Evolutionary conservation across 1,140 invertebrate genomes (phyloP).

Genomic region (Ladona fulva): DNA sequence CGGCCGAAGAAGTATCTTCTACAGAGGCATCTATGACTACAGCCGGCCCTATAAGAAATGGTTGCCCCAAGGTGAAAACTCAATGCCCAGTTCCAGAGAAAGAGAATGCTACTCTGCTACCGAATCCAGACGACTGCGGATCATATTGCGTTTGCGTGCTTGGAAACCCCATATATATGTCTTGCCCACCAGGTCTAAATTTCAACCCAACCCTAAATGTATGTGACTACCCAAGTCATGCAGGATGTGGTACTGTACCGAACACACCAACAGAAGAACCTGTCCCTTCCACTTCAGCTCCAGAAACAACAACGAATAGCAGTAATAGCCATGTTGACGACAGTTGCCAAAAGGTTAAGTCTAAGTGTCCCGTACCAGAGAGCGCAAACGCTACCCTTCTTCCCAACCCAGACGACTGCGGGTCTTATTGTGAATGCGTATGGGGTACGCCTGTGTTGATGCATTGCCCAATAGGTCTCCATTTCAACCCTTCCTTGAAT

Average conservation of each 20-base stretch:
- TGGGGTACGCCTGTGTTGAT: too few species aligned
- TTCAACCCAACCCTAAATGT: constrained; percentile 23
- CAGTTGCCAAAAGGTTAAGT: background rate
- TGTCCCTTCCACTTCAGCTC: too few species aligned
- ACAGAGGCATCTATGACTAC: background rate
- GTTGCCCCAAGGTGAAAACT: background rate
- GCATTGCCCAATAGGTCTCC: too few species aligned
- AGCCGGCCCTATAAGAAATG: background rate
- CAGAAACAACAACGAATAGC: too few species aligned
- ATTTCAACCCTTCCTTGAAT: too few species aligned
- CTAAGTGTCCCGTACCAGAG: background rate
- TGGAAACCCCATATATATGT: constrained; percentile 18
- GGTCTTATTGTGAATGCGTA: too few species aligned
- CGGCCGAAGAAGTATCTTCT: too few species aligned
- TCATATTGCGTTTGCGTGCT: constrained; percentile 25
- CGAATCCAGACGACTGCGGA: constrained; percentile 24
- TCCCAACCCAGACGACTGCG: too few species aligned
- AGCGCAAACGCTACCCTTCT: too few species aligned
- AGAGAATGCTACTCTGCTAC: constrained; percentile 13
- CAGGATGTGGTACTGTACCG: background rate
- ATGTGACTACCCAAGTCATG: constrained; percentile 25
- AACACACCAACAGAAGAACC: background rate
- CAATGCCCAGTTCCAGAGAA: background rate
- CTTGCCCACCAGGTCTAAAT: constrained; percentile 16
- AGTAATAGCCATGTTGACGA: background rate